Evolutionary conservation across 1,140 invertebrate species (phyloP).

Genomic region (Drosophila dunni): DNA sequence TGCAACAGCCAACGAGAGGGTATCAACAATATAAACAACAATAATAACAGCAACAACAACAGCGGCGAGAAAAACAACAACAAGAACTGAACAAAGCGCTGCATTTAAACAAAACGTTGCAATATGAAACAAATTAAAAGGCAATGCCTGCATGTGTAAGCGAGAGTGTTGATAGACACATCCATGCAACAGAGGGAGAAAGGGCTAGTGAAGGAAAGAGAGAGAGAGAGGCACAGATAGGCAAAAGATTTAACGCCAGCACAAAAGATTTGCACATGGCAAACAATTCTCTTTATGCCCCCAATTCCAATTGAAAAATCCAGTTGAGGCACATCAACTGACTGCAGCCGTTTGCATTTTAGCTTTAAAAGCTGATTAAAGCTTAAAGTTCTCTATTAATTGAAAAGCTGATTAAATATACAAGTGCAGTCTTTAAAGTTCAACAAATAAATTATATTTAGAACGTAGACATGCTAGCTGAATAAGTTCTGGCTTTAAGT

Average conservation of each 20-base stretch:
- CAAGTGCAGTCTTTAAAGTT: background rate
- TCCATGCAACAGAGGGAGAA: background rate
- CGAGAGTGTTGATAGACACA: constrained; percentile 24
- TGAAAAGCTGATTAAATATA: background rate
- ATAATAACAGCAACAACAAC: constrained; percentile 36
- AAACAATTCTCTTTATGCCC: constrained; percentile 56
- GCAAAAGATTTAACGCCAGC: constrained; percentile 52
- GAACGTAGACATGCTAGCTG: no score
- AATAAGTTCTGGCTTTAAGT: no score
- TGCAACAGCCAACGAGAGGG: constrained; percentile 47
- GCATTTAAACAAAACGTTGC: constrained; percentile 78
- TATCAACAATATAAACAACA: constrained; percentile 52
- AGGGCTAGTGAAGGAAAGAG: background rate
- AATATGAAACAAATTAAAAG: constrained; percentile 80
- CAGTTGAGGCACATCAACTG: constrained; percentile 56
- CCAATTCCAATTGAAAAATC: constrained; percentile 43
- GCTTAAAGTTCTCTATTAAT: background rate
- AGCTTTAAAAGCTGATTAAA: constrained; percentile 20
- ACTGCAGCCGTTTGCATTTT: constrained; percentile 8
- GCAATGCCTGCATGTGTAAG: constrained; percentile 35
- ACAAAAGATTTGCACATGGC: constrained; percentile 71
- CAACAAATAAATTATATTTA: background rate
- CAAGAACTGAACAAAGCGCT: constrained; percentile 64
- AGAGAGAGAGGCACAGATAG: background rate
- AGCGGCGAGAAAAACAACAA: constrained; percentile 36